These are phyloP conservation scores for Nothocercus nigrocapillus DNA, from an alignment of 2,113 vertebrate species.

Conservation along the genomic window DNA sequence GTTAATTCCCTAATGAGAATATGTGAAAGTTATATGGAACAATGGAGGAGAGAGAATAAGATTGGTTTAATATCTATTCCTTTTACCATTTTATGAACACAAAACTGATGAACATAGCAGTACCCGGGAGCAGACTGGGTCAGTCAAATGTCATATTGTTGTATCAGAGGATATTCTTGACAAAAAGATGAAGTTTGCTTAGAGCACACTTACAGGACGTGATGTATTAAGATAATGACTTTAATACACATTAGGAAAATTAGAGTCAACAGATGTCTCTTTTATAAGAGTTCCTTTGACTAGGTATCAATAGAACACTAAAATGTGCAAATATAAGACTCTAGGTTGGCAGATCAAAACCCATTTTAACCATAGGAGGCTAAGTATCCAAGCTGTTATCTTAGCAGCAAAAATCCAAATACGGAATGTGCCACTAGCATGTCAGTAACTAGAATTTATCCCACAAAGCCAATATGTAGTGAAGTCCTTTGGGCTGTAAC, in stretches of 20 bases:
- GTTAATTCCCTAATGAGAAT: background rate
- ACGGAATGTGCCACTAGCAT: background rate
- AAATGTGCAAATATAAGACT: background rate
- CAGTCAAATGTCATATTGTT: background rate
- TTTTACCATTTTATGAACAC: background rate
- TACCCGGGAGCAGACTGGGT: background rate
- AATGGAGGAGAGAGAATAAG: background rate
- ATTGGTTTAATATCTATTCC: fast-evolving
- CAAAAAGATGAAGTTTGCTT: background rate
- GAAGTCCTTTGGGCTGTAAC: background rate
- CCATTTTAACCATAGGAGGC: background rate
- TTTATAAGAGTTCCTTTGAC: background rate
- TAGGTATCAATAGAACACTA: background rate
- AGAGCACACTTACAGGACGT: background rate
- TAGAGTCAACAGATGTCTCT: background rate
- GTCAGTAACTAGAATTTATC: background rate
- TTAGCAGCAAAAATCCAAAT: background rate
- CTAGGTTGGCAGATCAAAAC: background rate
- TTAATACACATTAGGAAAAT: background rate
- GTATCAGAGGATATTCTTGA: background rate
- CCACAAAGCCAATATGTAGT: background rate
- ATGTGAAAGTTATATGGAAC: background rate
- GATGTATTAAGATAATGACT: background rate
- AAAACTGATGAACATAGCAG: background rate
- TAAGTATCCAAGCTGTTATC: background rate